Base-by-base conservation (phyloP, 2,113 vertebrate genomes). In the Empidonax traillii region DNA sequence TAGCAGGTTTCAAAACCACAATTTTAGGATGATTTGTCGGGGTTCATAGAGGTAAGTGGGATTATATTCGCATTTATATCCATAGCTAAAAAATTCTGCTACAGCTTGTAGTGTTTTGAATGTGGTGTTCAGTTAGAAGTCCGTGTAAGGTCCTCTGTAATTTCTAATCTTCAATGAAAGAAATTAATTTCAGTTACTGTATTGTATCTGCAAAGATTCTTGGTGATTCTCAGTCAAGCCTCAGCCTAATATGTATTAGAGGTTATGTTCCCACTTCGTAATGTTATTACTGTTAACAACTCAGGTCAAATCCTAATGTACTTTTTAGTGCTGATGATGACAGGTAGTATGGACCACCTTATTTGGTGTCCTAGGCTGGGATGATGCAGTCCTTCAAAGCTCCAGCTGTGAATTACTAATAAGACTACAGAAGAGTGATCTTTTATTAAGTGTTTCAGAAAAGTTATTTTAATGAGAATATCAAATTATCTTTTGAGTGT, bases 341-440 rank as follows among this genome's bases (percentile, higher is more conserved):
- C 9, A 8, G 8, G 14, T 14, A 83, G 8, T 46, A 30, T 39
- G 8, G 14, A 27, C 58, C 22, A 47, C 2, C 7, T 65, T 76
- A 41, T 56, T 52, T 47, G 31, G 9, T 31, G 3, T 69, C 23
- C 7, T 0, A 1, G 11, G 4, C 14, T 61, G 19, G 8, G 4
- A 18, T 81, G 28, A 66, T 51, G 33, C 33, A 43, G 9, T 71
- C 19, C 9, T 84, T 92, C 46, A 63, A 31, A 59, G 6, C 27
- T 79, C 7, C 3, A 19, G 12, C n/a, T 85, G 5, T 47, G 76
- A 21, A 21, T 59, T 47, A 49, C 19, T 3, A 39, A 4, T 17
- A 46, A 31, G 27, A 41, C 37, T 31, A 12, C 41, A 59, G 22
- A 87, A 41, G 21, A 41, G 7, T 18, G 7, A 13, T 69, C 21